These are phyloP conservation scores for Xiphorhynchus elegans DNA, from an alignment of 2,113 vertebrate genomes.

Conservation along the genomic window DNA sequence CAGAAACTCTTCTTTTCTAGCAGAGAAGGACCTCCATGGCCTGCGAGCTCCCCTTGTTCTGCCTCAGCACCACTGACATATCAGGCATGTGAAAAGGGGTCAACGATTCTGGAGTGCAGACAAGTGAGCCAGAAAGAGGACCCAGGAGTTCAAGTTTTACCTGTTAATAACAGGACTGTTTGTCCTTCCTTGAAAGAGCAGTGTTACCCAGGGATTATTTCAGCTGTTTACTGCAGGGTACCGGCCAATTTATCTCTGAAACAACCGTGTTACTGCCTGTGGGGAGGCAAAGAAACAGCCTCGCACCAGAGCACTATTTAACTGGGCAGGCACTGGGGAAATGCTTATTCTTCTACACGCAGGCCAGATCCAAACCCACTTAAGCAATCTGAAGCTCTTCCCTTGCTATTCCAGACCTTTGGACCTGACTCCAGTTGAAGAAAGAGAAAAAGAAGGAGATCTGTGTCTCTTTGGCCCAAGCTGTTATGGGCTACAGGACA, in stretches of 20 bases:
- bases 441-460: background rate
- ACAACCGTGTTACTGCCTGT: background rate
- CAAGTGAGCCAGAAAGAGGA: conserved; percentile 17
- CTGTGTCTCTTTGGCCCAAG: background rate
- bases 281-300: background rate
- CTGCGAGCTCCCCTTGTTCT: accelerated
- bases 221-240: conserved; percentile 23
- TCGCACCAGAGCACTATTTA: background rate
- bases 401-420: background rate
- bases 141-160: conserved; percentile 35
- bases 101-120: background rate
- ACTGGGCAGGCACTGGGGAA: background rate
- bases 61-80: background rate
- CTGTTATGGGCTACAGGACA: background rate
- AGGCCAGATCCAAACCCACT: background rate
- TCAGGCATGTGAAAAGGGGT: background rate
- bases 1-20: background rate
- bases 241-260: conserved; percentile 33
- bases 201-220: conserved; percentile 38
- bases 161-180: conserved; percentile 39
- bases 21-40: background rate
- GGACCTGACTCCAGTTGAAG: background rate
- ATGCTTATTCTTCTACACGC: background rate
- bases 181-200: conserved; percentile 44
- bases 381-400: background rate